phyloP scores from a whole-genome alignment of 2,113 vertebrate genomes.

The Emydocephalus ijimae region DNA sequence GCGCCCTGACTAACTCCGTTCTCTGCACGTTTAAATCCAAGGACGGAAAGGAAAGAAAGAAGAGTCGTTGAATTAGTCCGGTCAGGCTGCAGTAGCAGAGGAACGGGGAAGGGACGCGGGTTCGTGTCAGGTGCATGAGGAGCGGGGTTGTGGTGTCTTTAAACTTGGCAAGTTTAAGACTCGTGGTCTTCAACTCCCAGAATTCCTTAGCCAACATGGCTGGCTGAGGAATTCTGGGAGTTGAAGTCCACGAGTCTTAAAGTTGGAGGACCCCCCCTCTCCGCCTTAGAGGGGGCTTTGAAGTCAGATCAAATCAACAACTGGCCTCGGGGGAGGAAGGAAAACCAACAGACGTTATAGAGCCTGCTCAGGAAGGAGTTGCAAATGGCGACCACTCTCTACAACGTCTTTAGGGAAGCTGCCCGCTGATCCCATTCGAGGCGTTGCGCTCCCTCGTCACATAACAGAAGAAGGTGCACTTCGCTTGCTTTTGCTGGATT shows the following conservation, averaged over 20 bases:
- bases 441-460: neutral
- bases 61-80: neutral
- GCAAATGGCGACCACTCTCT: neutral
- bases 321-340: neutral
- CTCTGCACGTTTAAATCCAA: neutral
- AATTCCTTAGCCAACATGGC: too few species aligned
- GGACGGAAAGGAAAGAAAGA: neutral
- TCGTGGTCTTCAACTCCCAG: too few species aligned
- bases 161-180: too few species aligned
- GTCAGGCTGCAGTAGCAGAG: neutral
- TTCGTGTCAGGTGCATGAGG: neutral
- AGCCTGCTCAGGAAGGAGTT: neutral
- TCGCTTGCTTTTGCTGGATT: neutral
- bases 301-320: neutral
- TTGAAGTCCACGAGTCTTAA: too few species aligned
- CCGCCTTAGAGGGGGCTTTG: neutral
- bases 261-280: too few species aligned
- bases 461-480: neutral
- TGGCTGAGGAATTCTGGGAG: too few species aligned
- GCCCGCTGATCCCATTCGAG: neutral
- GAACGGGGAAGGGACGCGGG: neutral
- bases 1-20: neutral
- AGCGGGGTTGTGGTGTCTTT: too few species aligned
- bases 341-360: neutral
- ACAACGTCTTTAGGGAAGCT: neutral